Evolutionary conservation across 2,113 vertebrate genomes (phyloP).

Genomic region (Calyptommatus sinebrachiatus): DNA sequence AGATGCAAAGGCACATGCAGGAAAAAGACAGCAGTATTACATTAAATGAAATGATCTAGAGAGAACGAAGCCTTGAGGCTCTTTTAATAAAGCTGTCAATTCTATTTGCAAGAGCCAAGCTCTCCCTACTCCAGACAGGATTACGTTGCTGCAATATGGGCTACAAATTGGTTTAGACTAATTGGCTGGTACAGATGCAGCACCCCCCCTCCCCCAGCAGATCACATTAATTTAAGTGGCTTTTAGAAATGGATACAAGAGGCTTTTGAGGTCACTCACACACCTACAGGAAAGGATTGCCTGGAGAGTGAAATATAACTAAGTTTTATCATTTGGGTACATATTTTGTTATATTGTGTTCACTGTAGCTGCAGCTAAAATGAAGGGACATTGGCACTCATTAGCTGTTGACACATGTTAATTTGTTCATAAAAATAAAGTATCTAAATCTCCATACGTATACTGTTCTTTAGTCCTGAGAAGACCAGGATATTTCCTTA

Average conservation of each 20-base stretch:
- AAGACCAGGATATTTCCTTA: too few relatives aligned
- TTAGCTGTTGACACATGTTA: background rate
- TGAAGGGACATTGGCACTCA: background rate
- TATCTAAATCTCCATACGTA: too few relatives aligned
- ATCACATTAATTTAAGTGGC: slow-evolving; percentile 44
- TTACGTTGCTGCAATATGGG: slow-evolving; percentile 51
- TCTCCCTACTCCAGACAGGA: slow-evolving; percentile 61
- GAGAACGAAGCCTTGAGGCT: slow-evolving; percentile 34
- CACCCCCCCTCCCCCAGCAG: slow-evolving; percentile 44
- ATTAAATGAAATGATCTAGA: slow-evolving; percentile 28
- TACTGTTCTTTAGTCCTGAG: too few relatives aligned
- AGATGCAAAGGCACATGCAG: background rate
- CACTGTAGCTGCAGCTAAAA: slow-evolving; percentile 7
- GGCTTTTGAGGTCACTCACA: slow-evolving; percentile 42
- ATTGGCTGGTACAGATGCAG: background rate
- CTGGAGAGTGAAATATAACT: slow-evolving; percentile 9
- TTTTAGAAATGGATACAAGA: slow-evolving; percentile 58
- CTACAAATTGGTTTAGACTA: slow-evolving; percentile 69
- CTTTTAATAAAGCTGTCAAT: slow-evolving; percentile 36
- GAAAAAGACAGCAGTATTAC: slow-evolving; percentile 15
- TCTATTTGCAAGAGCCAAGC: slow-evolving; percentile 40
- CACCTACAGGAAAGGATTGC: slow-evolving; percentile 24
- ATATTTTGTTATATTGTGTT: background rate
- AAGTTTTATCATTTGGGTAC: slow-evolving; percentile 5
- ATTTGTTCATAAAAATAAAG: too few relatives aligned